Base-by-base conservation (phyloP, 2,888 invertebrate genomes). In the Mongoloraphidia duomilia region DNA sequence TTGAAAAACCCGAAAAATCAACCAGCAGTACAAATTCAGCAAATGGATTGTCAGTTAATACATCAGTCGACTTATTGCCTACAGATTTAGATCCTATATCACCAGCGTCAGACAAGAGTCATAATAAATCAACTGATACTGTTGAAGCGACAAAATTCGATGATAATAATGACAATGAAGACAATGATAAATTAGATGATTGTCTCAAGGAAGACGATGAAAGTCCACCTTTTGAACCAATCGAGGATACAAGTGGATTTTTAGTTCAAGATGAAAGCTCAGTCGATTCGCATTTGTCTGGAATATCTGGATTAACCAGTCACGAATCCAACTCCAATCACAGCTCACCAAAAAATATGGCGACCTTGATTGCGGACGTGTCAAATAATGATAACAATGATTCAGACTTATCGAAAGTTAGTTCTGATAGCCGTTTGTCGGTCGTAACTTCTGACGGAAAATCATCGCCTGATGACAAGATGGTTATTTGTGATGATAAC, bases 51-150 rank as follows among this genome's bases (percentile, higher is more conserved):
- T 53, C 52, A 36, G 50, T 44, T 11, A 46, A 52, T 35, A 53
- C 53, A n/a, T 73, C 74, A n/a, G 70, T 73, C 58, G 73, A 80
- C 61, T 66, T 87, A 3, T 63, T 87, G 17, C 86, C 85, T 0
- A 81, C 77, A 46, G 88, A 88, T 63, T 68, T 88, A 41, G 87
- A 88, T 65, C 84, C 87, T 37, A 81, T 88, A 8, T 87, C 87
- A 53, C 87, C 87, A 0, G 85, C 84, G 51, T 86, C 86, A 0
- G 82, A 82, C 49, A 79, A 77, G 58, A 77, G 74, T 44, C 75
- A 75, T 58, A 49, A 35, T 49, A 52, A 44, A 50, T 35, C 41
- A 34, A 34, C 36, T 44, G 39, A 37, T 50, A 68, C 41, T 49
- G 55, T 26, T 35, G 36, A 43, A 52, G 11, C 49, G 56, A 56